Percentiles rank a stretch among this genome's conserved stretches.
phyloP scores from a whole-genome alignment of 2,888 invertebrate species.

The Nemotelus pantherinus region DNA sequence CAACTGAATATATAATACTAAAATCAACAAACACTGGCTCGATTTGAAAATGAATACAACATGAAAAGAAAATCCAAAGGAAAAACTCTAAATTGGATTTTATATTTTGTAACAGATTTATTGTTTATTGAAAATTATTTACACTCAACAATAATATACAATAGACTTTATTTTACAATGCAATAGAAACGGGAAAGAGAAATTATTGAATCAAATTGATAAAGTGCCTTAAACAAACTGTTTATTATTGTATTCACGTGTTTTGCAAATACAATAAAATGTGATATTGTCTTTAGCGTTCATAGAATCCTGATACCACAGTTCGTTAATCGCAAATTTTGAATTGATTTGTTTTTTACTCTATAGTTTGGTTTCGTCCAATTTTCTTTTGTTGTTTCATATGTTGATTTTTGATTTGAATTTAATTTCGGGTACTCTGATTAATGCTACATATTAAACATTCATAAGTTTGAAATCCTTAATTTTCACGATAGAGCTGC shows the following conservation, averaged over 20 bases:
- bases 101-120: constrained; percentile 18
- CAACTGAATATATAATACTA: background rate
- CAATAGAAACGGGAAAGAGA: constrained; percentile 38
- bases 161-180: constrained; percentile 38
- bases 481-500: too few species aligned
- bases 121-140: constrained; percentile 26
- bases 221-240: constrained; percentile 21
- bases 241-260: background rate
- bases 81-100: constrained; percentile 18
- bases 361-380: too few species aligned
- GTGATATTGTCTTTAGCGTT: background rate
- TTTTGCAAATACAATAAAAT: background rate
- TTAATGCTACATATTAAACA: too few species aligned
- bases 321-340: too few species aligned
- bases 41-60: constrained; percentile 4
- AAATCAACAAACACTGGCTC: constrained; percentile 13
- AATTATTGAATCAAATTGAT: constrained; percentile 43
- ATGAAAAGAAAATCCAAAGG: constrained; percentile 2
- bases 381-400: too few species aligned
- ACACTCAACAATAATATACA: constrained; percentile 24
- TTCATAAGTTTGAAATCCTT: too few species aligned
- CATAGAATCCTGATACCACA: too few species aligned
- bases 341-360: too few species aligned
- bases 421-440: too few species aligned
- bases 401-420: too few species aligned